Percentiles rank a stretch among this genome's conserved stretches.
Conservation (phyloP, 1,140 invertebrate species). For the Hyles euphorbiae region DNA sequence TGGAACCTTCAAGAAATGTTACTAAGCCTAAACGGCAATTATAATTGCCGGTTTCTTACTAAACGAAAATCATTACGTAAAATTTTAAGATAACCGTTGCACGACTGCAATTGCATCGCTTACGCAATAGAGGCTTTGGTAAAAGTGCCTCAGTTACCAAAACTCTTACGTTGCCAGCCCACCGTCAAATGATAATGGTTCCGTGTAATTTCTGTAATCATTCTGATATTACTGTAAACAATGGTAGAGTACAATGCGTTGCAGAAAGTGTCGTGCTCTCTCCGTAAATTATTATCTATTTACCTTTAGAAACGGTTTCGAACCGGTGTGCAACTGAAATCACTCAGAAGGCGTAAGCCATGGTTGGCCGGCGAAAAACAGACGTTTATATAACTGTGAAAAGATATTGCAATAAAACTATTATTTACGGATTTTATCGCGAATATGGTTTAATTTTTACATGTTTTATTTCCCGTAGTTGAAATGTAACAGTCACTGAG, state of each 20-base stretch:
- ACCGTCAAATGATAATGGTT: slow-evolving; percentile 6
- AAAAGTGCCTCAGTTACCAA: slow-evolving; percentile 1
- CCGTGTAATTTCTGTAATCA: slow-evolving; percentile 8
- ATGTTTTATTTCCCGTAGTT: too few species aligned
- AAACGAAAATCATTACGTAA: too few species aligned
- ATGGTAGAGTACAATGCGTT: slow-evolving; percentile 24
- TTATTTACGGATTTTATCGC: neutral
- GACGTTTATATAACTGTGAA: neutral
- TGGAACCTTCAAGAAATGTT: too few species aligned
- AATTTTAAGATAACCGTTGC: too few species aligned
- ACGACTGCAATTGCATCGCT: too few species aligned
- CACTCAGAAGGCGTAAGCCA: slow-evolving; percentile 3
- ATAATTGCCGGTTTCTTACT: too few species aligned
- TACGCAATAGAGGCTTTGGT: too few species aligned
- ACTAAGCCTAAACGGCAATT: too few species aligned
- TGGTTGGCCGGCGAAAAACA: neutral
- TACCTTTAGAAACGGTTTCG: slow-evolving; percentile 34
- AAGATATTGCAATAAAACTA: neutral
- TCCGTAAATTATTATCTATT: slow-evolving; percentile 43
- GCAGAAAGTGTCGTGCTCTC: slow-evolving; percentile 35
- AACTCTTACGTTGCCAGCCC: slow-evolving; percentile 1
- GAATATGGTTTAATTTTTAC: too few species aligned
- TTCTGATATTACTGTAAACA: slow-evolving; percentile 17
- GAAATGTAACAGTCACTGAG: too few species aligned
- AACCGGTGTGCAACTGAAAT: slow-evolving; percentile 29